phyloP scores from a whole-genome alignment of 37 sponge, comb jelly and placozoan genomes.

The Mnemiopsis leidyi region DNA sequence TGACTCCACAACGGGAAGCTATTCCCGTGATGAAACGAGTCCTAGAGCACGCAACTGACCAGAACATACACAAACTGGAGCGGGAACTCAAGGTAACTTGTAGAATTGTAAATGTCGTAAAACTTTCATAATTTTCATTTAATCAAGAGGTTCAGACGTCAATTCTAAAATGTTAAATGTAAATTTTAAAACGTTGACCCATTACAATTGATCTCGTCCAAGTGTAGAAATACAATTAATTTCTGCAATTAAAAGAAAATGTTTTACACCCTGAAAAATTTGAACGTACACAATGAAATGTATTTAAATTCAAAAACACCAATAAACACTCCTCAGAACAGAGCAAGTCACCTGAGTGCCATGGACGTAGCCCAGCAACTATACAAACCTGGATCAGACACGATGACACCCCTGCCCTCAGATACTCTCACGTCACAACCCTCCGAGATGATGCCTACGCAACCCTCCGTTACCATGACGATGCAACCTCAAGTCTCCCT shows the following conservation, averaged over 20 bases:
- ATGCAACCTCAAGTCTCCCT: neutral
- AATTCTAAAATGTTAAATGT: too few relatives aligned
- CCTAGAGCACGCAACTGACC: slow-evolving; percentile 28
- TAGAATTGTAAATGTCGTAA: too few relatives aligned
- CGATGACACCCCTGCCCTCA: neutral
- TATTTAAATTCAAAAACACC: too few relatives aligned
- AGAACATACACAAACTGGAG: neutral
- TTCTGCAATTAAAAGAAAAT: too few relatives aligned
- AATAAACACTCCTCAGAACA: neutral
- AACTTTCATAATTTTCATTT: too few relatives aligned
- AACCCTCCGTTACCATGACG: neutral
- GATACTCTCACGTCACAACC: neutral
- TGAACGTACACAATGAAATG: too few relatives aligned
- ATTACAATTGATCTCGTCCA: too few relatives aligned
- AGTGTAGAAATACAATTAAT: too few relatives aligned
- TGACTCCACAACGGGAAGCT: slow-evolving; percentile 25
- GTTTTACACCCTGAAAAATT: too few relatives aligned
- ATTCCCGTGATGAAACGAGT: slow-evolving; percentile 10
- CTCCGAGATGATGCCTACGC: neutral
- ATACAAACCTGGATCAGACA: neutral
- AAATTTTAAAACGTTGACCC: too few relatives aligned
- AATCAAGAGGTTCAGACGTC: neutral
- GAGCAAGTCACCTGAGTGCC: neutral
- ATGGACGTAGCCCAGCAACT: neutral
- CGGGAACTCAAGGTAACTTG: neutral